These are phyloP conservation scores for Scolopax bukidnonensis DNA, from an alignment of 2,797 vertebrate species.

Conservation along the genomic window DNA sequence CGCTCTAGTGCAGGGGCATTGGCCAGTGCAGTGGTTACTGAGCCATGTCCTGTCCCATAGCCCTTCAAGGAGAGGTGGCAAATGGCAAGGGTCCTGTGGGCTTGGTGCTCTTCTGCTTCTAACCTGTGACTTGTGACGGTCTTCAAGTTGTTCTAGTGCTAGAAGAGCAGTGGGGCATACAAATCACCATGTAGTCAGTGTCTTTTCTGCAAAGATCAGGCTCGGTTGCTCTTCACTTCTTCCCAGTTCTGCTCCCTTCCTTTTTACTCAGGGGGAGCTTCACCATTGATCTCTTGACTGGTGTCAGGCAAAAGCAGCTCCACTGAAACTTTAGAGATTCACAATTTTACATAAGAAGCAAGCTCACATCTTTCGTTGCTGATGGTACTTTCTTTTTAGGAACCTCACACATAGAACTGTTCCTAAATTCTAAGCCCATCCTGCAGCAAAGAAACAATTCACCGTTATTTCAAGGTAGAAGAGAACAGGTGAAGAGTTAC, in stretches of 20 bases:
- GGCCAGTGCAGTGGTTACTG: background rate
- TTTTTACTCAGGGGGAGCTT: background rate
- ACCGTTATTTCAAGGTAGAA: background rate
- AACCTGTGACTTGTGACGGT: background rate
- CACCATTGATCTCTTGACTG: background rate
- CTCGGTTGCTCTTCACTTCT: background rate
- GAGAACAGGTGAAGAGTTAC: background rate
- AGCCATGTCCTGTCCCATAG: background rate
- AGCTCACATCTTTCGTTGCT: background rate
- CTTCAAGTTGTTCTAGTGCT: background rate
- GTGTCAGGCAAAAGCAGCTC: background rate
- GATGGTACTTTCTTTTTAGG: background rate
- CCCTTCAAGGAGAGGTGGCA: background rate
- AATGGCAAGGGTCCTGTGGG: too few relatives aligned
- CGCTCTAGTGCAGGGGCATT: rapidly evolving
- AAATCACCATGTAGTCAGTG: background rate
- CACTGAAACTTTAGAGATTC: background rate
- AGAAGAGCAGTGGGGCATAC: background rate
- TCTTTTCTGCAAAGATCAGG: background rate
- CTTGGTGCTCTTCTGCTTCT: background rate
- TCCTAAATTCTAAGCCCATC: background rate
- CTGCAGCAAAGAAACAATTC: background rate
- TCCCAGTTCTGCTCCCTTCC: background rate
- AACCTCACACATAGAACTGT: background rate
- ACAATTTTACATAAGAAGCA: background rate